Base-by-base conservation (phyloP, 2,797 vertebrate genomes). In the Clarias laeviceps region DNA sequence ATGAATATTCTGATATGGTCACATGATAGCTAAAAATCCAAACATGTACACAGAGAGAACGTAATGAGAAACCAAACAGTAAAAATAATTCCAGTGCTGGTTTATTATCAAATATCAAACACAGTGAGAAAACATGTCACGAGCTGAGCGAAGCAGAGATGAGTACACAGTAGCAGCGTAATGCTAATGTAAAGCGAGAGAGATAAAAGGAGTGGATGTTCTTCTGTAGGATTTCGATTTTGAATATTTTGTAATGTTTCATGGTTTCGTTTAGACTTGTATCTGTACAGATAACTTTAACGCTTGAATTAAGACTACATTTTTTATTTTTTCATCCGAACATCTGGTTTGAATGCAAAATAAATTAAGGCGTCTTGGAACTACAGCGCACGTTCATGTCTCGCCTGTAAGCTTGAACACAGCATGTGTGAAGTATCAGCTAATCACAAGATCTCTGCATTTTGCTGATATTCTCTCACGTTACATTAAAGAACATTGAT, bases 71-170 rank as follows among this genome's bases (percentile, higher is more conserved):
- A 66, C 61, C 15, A 61, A 22, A 73, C 82, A 80, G 56, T 22
- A 66, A 84, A 54, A 87, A 83, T 74, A 86, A 86, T 89, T 90
- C 87, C 85, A 89, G 88, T 88, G 87, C 87, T 89, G 86, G 87
- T 91, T 91, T 91, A 91, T 91, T 91, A 91, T 91, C 90, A 91
- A 88, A 88, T 88, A 88, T 86, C 87, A 82, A 91, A 91, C 89
- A 91, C 89, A 90, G 90, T 91, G 89, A 80, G 87, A 91, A 91
- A 88, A 88, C 88, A 89, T 89, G 79, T 90, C 86, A 89, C 82
- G 85, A 84, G 86, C 84, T 84, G 84, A 83, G 85, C 85, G 70
- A 87, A 74, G 83, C 65, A 77, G 85, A 81, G 72, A 61, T 86
- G 74, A 86, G 61, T 79, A 86, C 57, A 86, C 82, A 74, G 66